Base-by-base conservation (phyloP, 2,888 invertebrate genomes). In the Argyra leucocephala region DNA sequence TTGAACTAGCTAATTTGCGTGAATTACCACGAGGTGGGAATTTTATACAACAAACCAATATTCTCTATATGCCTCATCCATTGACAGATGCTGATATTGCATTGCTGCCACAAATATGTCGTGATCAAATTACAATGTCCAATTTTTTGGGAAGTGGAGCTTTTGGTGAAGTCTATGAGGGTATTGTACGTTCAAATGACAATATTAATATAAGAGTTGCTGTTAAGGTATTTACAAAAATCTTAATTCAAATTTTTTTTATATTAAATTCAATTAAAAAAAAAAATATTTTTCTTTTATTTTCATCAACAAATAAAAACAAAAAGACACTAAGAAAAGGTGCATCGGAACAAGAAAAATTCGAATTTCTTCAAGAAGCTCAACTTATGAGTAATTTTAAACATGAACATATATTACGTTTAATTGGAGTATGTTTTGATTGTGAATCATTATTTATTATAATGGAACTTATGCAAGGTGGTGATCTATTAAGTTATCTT, bases 401-500 rank as follows among this genome's bases (percentile, higher is more conserved):
- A 72, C 97, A 99, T 76, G 91, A 95, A 67, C 96, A 99, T 75
- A 97, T 99, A 65, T 82, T 99, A 26, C 86, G 92, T 68, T 83
- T 98, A 36, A 83, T 98, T 10, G 98, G 98, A 1, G 94, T 99
- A 6, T 97, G 96, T 74, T 84, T 96, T 36, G 95, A 97, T 76
- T 90, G 91, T 70, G 95, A 96, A 75, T 91, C 95, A 9, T 90
- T 94, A 73, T 92, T 93, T 72, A 88, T 99, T 69, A 90, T 99
- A 62, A 88, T 98, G 85, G 98, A 99, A 77, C 84, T 98, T 22
- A 99, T 99, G 99, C 93, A 96, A 77, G 96, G 92, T 5, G 97
- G 98, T 0, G 98, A 98, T 80, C 81, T 99, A 66, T 83, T 97
- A 37, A 93, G 91, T 66, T 98, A 94, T 77, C 82, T 99, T 61